These are phyloP conservation scores for Telmatochromis sp. DNA, from an alignment of 2,113 vertebrate species.

Conservation along the genomic window DNA sequence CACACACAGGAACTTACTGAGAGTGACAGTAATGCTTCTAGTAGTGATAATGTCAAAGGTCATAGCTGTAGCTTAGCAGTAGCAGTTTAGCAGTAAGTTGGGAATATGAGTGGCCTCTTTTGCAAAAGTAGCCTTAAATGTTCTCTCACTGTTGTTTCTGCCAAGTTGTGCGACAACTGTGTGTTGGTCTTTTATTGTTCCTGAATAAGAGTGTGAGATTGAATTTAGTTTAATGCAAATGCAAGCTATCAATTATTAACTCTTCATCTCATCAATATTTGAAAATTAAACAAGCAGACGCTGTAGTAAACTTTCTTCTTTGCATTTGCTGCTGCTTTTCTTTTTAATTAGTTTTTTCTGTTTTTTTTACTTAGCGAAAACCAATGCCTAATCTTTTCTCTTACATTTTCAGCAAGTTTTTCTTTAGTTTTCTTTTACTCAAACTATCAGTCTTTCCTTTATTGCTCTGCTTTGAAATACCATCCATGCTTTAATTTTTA, in stretches of 20 bases:
- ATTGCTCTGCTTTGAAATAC: neutral
- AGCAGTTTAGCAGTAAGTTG: neutral
- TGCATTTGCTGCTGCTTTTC: neutral
- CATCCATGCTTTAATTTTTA: neutral
- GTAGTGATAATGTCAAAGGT: neutral
- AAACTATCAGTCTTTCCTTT: no score
- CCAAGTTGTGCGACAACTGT: neutral
- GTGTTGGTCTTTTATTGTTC: neutral
- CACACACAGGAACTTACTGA: neutral
- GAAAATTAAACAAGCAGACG: neutral
- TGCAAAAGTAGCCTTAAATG: neutral
- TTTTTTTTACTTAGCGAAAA: neutral
- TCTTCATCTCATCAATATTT: slow-evolving; percentile 24
- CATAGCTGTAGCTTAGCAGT: neutral
- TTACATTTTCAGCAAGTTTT: neutral
- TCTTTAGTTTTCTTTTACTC: neutral
- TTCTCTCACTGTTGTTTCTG: neutral
- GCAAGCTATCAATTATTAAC: slow-evolving; percentile 16
- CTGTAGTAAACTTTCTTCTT: neutral
- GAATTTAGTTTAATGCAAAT: neutral
- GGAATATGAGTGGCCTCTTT: neutral
- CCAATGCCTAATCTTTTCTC: neutral
- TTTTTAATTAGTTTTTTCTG: neutral
- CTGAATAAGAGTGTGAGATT: neutral
- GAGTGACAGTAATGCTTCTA: neutral